phyloP scores from a whole-genome alignment of 2,113 vertebrate genomes.

The Junco hyemalis region DNA sequence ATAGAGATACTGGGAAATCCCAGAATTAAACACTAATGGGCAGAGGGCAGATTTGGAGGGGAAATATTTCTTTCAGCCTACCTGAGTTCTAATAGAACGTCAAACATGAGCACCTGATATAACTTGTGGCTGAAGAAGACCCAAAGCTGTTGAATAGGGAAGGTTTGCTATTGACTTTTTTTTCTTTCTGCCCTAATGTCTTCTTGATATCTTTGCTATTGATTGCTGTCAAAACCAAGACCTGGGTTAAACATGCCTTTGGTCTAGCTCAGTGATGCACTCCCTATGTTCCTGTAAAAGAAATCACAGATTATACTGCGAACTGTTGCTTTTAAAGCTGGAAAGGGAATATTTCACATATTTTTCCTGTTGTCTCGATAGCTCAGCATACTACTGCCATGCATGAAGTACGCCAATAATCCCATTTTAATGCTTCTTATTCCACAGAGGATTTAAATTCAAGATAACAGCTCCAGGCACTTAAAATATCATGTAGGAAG shows the following conservation, averaged over 20 bases:
- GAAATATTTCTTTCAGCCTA: background rate
- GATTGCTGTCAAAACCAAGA: background rate
- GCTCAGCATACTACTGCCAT: background rate
- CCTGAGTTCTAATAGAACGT: background rate
- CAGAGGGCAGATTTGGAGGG: background rate
- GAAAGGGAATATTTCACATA: background rate
- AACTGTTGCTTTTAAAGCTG: background rate
- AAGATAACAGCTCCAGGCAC: slow-evolving; percentile 3
- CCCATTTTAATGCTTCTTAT: slow-evolving; percentile 28
- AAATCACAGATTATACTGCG: background rate
- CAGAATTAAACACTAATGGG: background rate
- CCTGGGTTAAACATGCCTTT: background rate
- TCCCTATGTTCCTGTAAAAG: background rate
- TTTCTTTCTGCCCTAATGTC: background rate
- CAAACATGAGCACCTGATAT: background rate
- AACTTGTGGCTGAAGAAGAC: background rate
- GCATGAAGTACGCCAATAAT: slow-evolving; percentile 11
- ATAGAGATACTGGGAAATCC: background rate
- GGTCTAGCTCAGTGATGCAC: background rate
- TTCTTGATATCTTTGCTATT: background rate
- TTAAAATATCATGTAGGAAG: background rate
- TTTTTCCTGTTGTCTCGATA: background rate
- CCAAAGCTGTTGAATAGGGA: background rate
- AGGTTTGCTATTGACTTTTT: background rate
- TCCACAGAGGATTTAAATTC: slow-evolving; percentile 22